Percentiles rank a stretch among this genome's conserved stretches.
Conservation (phyloP, 2,113 vertebrate genomes). For the Nothoprocta pentlandii region DNA sequence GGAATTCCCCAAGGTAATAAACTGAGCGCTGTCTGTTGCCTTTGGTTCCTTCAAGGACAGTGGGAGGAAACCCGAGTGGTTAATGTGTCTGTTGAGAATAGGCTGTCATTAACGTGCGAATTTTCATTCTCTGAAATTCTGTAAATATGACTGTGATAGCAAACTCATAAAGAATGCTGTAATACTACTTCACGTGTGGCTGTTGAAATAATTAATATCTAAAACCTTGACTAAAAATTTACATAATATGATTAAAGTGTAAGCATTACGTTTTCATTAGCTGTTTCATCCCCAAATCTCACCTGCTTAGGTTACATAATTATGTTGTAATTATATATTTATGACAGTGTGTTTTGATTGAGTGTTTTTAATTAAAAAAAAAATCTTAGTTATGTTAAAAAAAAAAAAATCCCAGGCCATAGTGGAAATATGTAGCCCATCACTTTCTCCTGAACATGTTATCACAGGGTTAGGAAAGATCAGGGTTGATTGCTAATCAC, state of each 20-base stretch:
- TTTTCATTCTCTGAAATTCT: neutral
- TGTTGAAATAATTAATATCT: neutral
- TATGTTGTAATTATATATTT: neutral
- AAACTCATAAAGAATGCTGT: neutral
- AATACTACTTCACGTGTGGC: neutral
- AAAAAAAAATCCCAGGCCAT: neutral
- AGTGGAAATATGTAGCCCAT: neutral
- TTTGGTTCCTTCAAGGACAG: neutral
- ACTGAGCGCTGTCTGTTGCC: neutral
- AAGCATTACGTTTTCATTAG: neutral
- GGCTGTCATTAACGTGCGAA: neutral
- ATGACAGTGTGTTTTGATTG: neutral
- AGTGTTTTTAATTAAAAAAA: neutral
- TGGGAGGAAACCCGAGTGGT: neutral
- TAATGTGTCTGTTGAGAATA: neutral
- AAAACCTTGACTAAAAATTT: neutral
- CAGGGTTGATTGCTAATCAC: conserved; percentile 41
- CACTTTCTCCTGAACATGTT: neutral
- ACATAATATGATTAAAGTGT: neutral
- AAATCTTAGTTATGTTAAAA: neutral
- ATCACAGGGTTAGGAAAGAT: neutral
- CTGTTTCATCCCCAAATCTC: neutral
- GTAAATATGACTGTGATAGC: neutral
- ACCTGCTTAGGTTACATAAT: neutral
- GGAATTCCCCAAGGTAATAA: neutral